These are phyloP conservation scores for Sialis lutaria DNA, from an alignment of 2,888 invertebrate genomes.

Conservation along the genomic window DNA sequence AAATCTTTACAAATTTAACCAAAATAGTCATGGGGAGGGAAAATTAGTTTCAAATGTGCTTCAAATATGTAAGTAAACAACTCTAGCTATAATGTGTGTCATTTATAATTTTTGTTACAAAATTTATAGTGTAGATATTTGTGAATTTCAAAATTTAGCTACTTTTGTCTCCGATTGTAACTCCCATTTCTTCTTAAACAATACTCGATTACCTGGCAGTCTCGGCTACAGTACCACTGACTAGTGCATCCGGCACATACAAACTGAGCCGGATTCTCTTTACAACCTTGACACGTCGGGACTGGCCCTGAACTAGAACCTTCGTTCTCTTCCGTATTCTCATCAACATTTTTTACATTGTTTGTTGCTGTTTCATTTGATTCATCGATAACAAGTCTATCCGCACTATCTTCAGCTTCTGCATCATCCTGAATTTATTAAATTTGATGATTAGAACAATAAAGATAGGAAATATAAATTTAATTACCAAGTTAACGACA, in stretches of 20 bases:
- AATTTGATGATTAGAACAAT: background rate
- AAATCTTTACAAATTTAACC: too few relatives aligned
- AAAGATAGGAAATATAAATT: background rate
- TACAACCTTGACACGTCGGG: constrained; percentile 75
- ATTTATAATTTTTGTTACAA: too few relatives aligned
- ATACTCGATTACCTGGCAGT: constrained; percentile 58
- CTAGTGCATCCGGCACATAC: constrained; percentile 81
- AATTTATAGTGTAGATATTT: too few relatives aligned
- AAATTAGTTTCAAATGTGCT: too few relatives aligned
- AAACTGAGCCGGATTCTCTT: constrained; percentile 63
- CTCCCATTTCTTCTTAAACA: too few relatives aligned
- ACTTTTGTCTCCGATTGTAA: too few relatives aligned
- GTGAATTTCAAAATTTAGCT: too few relatives aligned
- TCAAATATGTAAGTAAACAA: too few relatives aligned
- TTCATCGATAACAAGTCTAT: constrained; percentile 40
- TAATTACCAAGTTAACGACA: constrained; percentile 4
- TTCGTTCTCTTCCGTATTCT: constrained; percentile 24
- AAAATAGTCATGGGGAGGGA: too few relatives aligned
- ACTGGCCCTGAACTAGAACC: constrained; percentile 28
- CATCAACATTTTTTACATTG: constrained; percentile 16
- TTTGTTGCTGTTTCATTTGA: constrained; percentile 26
- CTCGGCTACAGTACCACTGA: constrained; percentile 88
- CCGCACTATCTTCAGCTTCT: constrained; percentile 45
- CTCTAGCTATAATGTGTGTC: too few relatives aligned
- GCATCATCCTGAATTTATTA: constrained; percentile 20